Percentiles rank a stretch among this genome's conserved stretches.
Evolutionary conservation across 35 echinoderm and acorn worm genomes (phyloP).

Genomic region (Apostichopus japonicus): DNA sequence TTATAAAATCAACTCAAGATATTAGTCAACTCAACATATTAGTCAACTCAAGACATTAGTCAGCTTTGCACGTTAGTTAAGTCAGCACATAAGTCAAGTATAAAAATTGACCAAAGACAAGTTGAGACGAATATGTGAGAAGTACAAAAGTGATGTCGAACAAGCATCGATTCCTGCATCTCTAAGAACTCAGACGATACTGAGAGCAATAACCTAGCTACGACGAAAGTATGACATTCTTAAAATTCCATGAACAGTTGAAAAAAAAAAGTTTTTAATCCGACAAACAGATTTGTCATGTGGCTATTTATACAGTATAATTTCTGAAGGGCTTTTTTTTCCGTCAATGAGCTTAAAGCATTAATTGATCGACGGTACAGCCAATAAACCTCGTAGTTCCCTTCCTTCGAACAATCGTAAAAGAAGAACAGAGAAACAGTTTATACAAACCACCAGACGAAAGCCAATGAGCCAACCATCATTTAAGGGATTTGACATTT

Average conservation of each 20-base stretch:
- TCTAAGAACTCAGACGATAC: neutral
- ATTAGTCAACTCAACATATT: no score
- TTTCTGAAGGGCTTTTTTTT: neutral
- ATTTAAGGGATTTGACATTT: neutral
- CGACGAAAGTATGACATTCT: neutral
- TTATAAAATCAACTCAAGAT: no score
- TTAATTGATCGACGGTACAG: neutral
- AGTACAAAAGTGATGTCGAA: no score
- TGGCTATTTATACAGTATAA: neutral
- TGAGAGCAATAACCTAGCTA: neutral
- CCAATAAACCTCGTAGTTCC: neutral
- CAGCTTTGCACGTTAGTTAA: no score
- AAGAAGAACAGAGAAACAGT: neutral
- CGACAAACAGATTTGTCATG: neutral
- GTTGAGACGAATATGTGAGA: no score
- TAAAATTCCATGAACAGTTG: neutral
- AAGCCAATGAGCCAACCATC: neutral
- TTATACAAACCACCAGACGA: slow-evolving; percentile 31
- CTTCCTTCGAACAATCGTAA: neutral
- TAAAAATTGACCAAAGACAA: no score
- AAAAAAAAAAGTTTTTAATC: neutral
- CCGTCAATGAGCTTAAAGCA: neutral
- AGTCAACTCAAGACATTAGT: no score
- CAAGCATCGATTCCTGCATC: no score
- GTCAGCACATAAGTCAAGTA: no score